These are phyloP conservation scores for Nannobrachium achirus DNA, from an alignment of 2,113 vertebrate species.

Conservation along the genomic window DNA sequence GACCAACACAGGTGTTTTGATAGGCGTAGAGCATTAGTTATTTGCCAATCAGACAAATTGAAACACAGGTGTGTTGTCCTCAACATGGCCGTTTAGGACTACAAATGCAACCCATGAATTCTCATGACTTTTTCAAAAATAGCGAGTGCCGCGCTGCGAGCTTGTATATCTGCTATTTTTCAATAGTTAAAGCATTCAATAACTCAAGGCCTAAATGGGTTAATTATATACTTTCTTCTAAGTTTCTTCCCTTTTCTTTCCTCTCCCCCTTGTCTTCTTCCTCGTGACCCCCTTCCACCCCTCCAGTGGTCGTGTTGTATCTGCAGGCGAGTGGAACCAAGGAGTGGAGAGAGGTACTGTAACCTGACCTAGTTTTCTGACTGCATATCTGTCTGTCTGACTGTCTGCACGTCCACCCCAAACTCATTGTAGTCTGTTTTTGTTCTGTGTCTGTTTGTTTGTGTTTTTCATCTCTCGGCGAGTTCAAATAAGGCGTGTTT, in stretches of 20 bases:
- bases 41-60: too few relatives aligned
- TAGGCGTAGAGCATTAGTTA: too few relatives aligned
- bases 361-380: slow-evolving; percentile 2
- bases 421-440: too few relatives aligned
- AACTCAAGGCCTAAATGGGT: neutral
- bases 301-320: slow-evolving; percentile 86
- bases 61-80: too few relatives aligned
- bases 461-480: too few relatives aligned
- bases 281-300: slow-evolving; percentile 30
- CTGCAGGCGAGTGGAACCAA: slow-evolving; percentile 84
- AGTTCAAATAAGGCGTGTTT: too few relatives aligned
- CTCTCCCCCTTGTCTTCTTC: neutral
- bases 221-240: neutral
- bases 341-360: slow-evolving; percentile 89
- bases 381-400: neutral
- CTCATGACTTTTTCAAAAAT: too few relatives aligned
- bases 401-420: neutral
- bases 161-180: too few relatives aligned
- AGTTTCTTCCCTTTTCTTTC: slow-evolving; percentile 13
- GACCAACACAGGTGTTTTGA: slow-evolving; percentile 30
- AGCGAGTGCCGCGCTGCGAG: too few relatives aligned
- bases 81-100: slow-evolving; percentile 10
- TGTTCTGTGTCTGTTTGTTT: too few relatives aligned
- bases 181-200: too few relatives aligned
- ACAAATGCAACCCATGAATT: too few relatives aligned